Evolutionary conservation across 2,797 vertebrate species (phyloP).

Genomic region (Caiman crocodilus): DNA sequence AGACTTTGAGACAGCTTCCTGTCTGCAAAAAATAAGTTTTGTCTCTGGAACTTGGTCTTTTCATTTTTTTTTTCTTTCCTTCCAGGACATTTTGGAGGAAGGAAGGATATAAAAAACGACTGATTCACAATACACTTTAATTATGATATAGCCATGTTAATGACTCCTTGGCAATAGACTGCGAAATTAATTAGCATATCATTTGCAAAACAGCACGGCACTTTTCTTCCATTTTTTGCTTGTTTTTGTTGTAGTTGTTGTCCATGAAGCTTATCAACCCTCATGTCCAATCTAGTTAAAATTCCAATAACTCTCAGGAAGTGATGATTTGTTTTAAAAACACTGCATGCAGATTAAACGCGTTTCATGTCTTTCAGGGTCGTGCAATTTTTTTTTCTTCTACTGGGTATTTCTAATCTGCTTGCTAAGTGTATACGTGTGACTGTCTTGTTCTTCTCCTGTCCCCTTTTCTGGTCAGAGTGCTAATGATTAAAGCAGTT

Average conservation of each 20-base stretch:
- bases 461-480: neutral
- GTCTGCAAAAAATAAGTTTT: fast-evolving
- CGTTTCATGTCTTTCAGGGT: neutral
- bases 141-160: constrained; percentile 26
- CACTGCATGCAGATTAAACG: neutral
- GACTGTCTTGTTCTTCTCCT: fast-evolving
- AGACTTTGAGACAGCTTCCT: neutral
- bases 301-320: constrained; percentile 44
- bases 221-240: constrained; percentile 23
- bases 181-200: constrained; percentile 47
- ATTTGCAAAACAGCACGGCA: neutral
- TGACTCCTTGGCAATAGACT: constrained; percentile 31
- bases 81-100: neutral
- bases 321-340: neutral
- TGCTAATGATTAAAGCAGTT: neutral
- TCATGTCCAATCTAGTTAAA: constrained; percentile 28
- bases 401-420: neutral
- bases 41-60: neutral
- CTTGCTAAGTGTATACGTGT: neutral
- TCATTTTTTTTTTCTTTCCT: neutral
- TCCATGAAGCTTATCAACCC: neutral
- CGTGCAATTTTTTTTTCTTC: neutral
- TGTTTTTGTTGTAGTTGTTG: neutral
- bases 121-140: constrained; percentile 25
- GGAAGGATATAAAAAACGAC: neutral